These are phyloP conservation scores for Pachycephala philippinensis DNA, from an alignment of 2,113 vertebrate species.

Conservation along the genomic window DNA sequence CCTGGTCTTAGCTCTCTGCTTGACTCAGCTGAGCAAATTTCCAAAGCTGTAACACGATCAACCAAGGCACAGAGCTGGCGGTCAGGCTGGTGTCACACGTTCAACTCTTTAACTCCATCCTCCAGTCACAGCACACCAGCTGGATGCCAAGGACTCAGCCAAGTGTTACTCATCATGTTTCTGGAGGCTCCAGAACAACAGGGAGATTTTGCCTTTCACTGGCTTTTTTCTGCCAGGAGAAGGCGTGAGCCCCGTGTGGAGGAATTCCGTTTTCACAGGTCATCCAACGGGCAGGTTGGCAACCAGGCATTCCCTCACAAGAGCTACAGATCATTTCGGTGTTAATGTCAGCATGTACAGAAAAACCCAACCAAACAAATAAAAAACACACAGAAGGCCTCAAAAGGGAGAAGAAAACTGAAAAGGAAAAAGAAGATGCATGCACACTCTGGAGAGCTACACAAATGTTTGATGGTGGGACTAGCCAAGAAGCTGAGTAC, in stretches of 20 bases:
- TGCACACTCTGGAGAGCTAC: neutral
- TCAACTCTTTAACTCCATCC: neutral
- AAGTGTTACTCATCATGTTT: neutral
- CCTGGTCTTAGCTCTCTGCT: neutral
- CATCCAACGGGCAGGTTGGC: neutral
- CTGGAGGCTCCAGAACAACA: neutral
- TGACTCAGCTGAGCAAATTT: neutral
- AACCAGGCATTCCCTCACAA: neutral
- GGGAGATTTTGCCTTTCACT: neutral
- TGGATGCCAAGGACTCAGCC: neutral
- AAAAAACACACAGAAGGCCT: neutral
- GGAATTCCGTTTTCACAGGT: neutral
- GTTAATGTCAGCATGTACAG: neutral
- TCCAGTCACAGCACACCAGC: neutral
- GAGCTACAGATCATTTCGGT: neutral
- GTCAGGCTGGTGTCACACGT: accelerated
- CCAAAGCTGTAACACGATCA: neutral
- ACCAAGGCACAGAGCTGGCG: accelerated
- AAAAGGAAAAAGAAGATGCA: neutral
- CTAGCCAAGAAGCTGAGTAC: neutral
- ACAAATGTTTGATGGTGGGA: neutral
- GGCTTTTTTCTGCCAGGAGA: neutral
- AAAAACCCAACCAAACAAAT: neutral
- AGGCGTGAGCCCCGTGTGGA: neutral
- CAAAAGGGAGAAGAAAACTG: neutral